Evolutionary conservation across 2,888 invertebrate species (phyloP).

Genomic region (Lycophotia porphyrea): DNA sequence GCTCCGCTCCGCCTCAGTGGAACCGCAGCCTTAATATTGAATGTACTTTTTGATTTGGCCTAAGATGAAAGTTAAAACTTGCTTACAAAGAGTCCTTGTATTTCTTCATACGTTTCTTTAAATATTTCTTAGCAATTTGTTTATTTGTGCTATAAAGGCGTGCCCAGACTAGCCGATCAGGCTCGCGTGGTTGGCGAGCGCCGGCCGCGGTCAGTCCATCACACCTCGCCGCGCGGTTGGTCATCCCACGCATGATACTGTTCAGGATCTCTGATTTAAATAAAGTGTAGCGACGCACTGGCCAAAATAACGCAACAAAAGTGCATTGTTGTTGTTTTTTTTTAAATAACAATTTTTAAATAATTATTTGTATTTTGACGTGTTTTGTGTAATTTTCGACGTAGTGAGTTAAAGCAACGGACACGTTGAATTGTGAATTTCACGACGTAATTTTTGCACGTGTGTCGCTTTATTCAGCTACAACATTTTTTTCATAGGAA

Average conservation of each 20-base stretch:
- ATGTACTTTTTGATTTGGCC: neutral
- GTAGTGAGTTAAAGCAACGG: too few species aligned
- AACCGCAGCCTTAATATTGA: too few species aligned
- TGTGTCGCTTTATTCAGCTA: neutral
- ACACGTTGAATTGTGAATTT: neutral
- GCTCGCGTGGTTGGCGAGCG: conserved; percentile 29
- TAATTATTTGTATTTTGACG: neutral
- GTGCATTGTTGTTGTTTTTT: neutral
- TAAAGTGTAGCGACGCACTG: neutral
- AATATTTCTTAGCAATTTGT: conserved; percentile 1
- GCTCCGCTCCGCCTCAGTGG: too few species aligned
- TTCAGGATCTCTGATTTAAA: conserved; percentile 18
- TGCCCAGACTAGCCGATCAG: conserved; percentile 33
- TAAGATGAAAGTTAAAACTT: neutral
- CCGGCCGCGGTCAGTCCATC: conserved; percentile 37
- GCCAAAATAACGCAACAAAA: neutral
- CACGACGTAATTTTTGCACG: neutral
- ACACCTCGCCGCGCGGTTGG: conserved; percentile 32
- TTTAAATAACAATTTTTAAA: too few species aligned
- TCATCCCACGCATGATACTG: conserved; percentile 5
- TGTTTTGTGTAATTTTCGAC: neutral
- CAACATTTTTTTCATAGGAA: neutral
- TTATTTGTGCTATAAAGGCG: conserved; percentile 36
- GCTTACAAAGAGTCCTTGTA: neutral
- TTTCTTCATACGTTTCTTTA: neutral